These are phyloP conservation scores for Macquaria australasica DNA, from an alignment of 2,113 vertebrate species.

Conservation along the genomic window DNA sequence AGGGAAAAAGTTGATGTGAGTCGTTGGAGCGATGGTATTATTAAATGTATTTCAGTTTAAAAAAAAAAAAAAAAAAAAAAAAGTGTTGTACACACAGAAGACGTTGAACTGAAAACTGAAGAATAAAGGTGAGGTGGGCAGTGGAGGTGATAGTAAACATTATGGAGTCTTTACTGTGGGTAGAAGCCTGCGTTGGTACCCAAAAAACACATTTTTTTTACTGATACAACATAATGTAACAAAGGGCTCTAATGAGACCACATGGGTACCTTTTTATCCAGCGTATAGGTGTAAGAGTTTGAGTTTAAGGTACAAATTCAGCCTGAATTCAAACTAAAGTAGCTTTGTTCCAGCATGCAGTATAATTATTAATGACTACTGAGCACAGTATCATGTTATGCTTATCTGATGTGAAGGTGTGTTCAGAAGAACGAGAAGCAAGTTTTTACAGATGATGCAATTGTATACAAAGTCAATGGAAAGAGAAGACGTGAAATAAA, in stretches of 20 bases:
- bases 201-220: too few relatives aligned
- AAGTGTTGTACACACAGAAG: not conserved
- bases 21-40: slow-evolving; percentile 27
- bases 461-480: too few relatives aligned
- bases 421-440: too few relatives aligned
- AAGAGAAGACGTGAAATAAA: too few relatives aligned
- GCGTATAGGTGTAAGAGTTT: not conserved
- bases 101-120: not conserved
- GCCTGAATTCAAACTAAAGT: not conserved
- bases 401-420: too few relatives aligned
- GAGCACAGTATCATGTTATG: not conserved
- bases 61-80: not conserved
- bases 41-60: slow-evolving; percentile 38
- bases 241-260: not conserved
- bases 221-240: not conserved
- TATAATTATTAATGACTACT: not conserved
- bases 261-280: too few relatives aligned
- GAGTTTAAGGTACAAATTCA: not conserved
- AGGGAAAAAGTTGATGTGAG: slow-evolving; percentile 34
- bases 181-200: not conserved
- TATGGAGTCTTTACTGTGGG: not conserved
- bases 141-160: not conserved
- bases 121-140: not conserved
- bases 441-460: too few relatives aligned
- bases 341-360: not conserved